phyloP scores from a whole-genome alignment of 2,888 invertebrate genomes.

The Parnassius smintheus region DNA sequence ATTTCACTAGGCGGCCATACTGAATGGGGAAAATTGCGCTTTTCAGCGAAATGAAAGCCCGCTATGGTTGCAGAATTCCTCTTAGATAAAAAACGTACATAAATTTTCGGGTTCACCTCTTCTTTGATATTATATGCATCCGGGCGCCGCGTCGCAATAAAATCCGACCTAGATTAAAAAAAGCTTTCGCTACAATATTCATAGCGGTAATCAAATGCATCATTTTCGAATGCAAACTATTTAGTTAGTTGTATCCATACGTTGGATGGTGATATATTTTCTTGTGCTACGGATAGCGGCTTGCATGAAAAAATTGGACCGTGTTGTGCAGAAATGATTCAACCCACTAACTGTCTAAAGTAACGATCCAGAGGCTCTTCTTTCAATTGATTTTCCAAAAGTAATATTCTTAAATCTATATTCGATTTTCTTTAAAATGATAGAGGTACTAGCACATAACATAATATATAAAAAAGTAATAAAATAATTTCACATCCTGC shows the following conservation, averaged over 20 bases:
- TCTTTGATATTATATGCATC: conserved; percentile 49
- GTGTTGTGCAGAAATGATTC: too few relatives aligned
- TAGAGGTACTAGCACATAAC: too few relatives aligned
- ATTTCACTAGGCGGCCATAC: conserved; percentile 70
- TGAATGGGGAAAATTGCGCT: conserved; percentile 77
- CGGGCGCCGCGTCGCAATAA: conserved; percentile 49
- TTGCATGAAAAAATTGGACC: conserved; percentile 16
- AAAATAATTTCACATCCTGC: too few relatives aligned
- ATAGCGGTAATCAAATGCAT: conserved; percentile 23
- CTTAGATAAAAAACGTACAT: conserved; percentile 56
- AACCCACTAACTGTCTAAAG: too few relatives aligned
- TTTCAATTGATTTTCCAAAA: too few relatives aligned
- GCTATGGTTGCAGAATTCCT: conserved; percentile 60
- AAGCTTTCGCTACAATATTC: conserved; percentile 23
- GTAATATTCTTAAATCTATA: too few relatives aligned
- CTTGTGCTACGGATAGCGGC: conserved; percentile 17
- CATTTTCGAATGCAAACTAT: conserved; percentile 22
- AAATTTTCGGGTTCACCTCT: conserved; percentile 37
- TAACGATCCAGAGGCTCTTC: too few relatives aligned
- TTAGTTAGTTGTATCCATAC: conserved; percentile 19
- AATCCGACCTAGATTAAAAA: conserved; percentile 38
- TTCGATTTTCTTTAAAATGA: too few relatives aligned
- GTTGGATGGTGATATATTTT: conserved; percentile 26
- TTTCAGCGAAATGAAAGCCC: conserved; percentile 74
- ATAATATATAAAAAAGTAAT: too few relatives aligned